A percentile compares a stretch with the other conserved stretches of the same genome.
Evolutionary conservation across 1,140 invertebrate genomes (phyloP).

Genomic region (Drosophila pallidifrons): DNA sequence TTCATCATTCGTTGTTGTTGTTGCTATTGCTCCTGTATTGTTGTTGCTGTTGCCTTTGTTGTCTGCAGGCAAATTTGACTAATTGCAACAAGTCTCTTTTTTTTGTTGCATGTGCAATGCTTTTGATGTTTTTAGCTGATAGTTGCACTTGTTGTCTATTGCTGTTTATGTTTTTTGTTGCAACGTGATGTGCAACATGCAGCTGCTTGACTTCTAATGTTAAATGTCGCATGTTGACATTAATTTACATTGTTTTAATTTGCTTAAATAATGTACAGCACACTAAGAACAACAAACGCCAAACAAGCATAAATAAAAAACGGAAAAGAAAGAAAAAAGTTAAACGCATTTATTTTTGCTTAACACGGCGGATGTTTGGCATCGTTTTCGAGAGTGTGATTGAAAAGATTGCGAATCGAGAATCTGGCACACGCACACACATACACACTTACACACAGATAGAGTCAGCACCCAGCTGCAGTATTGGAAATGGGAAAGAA

Average conservation of each 20-base stretch:
- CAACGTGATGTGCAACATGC: slow-evolving; percentile 56
- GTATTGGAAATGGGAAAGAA: slow-evolving; percentile 10
- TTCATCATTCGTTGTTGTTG: slow-evolving; percentile 33
- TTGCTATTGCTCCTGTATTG: slow-evolving; percentile 19
- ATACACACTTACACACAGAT: not conserved
- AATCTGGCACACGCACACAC: slow-evolving; percentile 59
- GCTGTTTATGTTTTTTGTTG: slow-evolving; percentile 21
- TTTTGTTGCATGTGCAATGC: slow-evolving; percentile 43
- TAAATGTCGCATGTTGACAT: slow-evolving; percentile 69
- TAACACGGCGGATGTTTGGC: slow-evolving; percentile 70
- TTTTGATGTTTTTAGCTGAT: slow-evolving; percentile 58
- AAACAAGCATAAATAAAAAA: not conserved
- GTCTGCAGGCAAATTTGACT: slow-evolving; percentile 66
- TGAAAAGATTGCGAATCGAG: slow-evolving; percentile 39
- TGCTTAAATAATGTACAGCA: slow-evolving; percentile 19
- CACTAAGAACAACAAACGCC: not conserved
- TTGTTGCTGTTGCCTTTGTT: slow-evolving; percentile 27
- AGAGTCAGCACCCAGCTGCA: slow-evolving; percentile 5
- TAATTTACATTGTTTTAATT: slow-evolving; percentile 77
- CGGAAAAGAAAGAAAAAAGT: slow-evolving; percentile 9
- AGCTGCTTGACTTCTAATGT: slow-evolving; percentile 69
- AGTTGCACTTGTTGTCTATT: slow-evolving; percentile 47
- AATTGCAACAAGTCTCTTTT: slow-evolving; percentile 56
- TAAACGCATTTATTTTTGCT: slow-evolving; percentile 40
- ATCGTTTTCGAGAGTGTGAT: slow-evolving; percentile 52